Evolutionary conservation across 2,113 vertebrate genomes (phyloP), one percentile per base, ranked within the genome.

Genomic region (Stegastes partitus): DNA sequence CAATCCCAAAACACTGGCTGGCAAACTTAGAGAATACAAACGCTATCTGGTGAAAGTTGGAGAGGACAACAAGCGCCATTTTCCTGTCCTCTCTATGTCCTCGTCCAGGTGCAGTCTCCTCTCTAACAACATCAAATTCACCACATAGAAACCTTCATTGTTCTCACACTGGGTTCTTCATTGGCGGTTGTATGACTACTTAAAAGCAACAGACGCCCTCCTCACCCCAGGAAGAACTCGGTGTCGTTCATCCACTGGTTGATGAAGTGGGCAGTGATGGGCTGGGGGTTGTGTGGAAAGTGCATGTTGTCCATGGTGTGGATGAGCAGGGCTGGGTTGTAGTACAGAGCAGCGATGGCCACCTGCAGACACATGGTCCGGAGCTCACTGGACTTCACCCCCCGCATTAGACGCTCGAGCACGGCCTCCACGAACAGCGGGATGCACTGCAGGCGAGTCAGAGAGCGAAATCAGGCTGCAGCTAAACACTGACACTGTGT

Each of bases 241-340:
- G 98, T 99, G 86, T 99, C 98, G 7, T 95, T 99, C 96, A 99
- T 98, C 98, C 98, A 99, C 87, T 99, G 98, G 92, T 99, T 99
- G 91, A 99, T 95, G 87, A 99, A 99, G 93, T 98, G 98, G 0
- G 96, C 95, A 0, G 98, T 99, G 89, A 99, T 95, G 16, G 98
- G 96, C 51, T 98, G 97, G 0, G 97, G 94, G 87, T 94, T 97
- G 88, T 97, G 96, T 12, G 97, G 96, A 89, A 99, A 96, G 77
- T 95, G 96, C 87, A 97, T 96, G 85, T 95, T 97, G 77, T 99
- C 98, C 71, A 99, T 92, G 0, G 97, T 99, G 77, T 97, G 96
- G 15, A 99, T 83, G 81, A 99, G 96, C 34, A 99, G 91, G 11
- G 95, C 92, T 0, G 98, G 97, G 85, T 93, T 98, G 92, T 99